Conservation (phyloP, 64 coral and sea anemone species). For the Actinia equina region DNA sequence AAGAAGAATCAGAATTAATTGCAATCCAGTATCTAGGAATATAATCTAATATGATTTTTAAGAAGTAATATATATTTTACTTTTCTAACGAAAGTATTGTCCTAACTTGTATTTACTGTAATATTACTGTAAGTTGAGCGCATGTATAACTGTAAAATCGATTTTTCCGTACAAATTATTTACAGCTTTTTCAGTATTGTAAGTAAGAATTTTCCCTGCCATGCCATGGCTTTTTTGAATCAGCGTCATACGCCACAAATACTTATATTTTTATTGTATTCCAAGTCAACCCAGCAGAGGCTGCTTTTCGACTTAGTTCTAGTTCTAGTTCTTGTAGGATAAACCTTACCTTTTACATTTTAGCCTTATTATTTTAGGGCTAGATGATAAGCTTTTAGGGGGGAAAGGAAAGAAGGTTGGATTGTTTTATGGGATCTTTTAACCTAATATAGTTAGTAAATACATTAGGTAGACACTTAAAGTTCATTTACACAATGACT, state of each 20-base stretch:
- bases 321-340: not conserved
- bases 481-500: not conserved
- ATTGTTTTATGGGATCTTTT: conserved; percentile 12
- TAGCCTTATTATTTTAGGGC: not conserved
- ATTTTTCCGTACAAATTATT: conserved; percentile 25
- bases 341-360: not conserved
- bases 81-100: conserved; percentile 25
- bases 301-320: not conserved
- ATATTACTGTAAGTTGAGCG: not conserved
- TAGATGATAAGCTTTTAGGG: not conserved
- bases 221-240: not conserved
- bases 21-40: not conserved
- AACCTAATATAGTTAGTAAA: not conserved
- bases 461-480: not conserved
- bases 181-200: conserved; percentile 13
- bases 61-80: conserved; percentile 50
- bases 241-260: not conserved
- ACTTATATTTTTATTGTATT: not conserved
- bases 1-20: not conserved
- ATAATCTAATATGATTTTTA: conserved; percentile 59
- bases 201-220: not conserved
- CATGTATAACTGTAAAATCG: conserved; percentile 10
- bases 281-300: conserved; percentile 7
- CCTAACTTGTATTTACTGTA: conserved; percentile 12
- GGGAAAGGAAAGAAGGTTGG: not conserved